These are phyloP conservation scores for Conger conger DNA, from an alignment of 2,113 vertebrate species.

Conservation along the genomic window DNA sequence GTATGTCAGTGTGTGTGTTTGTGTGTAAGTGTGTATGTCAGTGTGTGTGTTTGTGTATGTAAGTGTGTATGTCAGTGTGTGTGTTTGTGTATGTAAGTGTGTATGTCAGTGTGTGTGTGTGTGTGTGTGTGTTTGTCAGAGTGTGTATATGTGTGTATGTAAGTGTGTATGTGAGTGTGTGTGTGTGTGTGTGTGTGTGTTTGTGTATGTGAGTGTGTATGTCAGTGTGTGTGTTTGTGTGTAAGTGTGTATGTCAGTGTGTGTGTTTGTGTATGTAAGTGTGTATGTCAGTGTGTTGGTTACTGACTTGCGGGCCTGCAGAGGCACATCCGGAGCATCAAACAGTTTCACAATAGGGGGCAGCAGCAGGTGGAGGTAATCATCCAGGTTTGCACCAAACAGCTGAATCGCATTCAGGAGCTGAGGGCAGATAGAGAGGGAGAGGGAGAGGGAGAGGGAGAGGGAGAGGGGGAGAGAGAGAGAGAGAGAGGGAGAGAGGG, in stretches of 20 bases:
- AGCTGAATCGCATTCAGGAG: constrained; percentile 92
- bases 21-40: too few species aligned
- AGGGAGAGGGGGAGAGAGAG: constrained; percentile 24
- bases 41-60: too few species aligned
- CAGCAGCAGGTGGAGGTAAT: constrained; percentile 93
- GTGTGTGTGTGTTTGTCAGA: too few species aligned
- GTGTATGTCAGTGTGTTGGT: neutral
- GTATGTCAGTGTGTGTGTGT: too few species aligned
- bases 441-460: neutral
- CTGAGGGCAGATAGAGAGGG: constrained; percentile 63
- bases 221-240: neutral
- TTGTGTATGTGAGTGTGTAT: too few species aligned
- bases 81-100: too few species aligned
- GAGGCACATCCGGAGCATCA: constrained; percentile 87
- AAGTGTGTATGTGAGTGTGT: too few species aligned
- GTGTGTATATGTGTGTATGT: too few species aligned
- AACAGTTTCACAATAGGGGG: constrained; percentile 97
- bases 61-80: too few species aligned
- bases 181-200: too few species aligned
- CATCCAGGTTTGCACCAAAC: constrained; percentile 96
- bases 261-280: neutral
- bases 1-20: too few species aligned
- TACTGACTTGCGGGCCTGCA: constrained; percentile 88
- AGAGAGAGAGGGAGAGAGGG: constrained; percentile 5
- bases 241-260: neutral